Percentiles rank a stretch among this genome's conserved stretches.
phyloP scores from a whole-genome alignment of 2,888 invertebrate species.

The Rosalia funebris region DNA sequence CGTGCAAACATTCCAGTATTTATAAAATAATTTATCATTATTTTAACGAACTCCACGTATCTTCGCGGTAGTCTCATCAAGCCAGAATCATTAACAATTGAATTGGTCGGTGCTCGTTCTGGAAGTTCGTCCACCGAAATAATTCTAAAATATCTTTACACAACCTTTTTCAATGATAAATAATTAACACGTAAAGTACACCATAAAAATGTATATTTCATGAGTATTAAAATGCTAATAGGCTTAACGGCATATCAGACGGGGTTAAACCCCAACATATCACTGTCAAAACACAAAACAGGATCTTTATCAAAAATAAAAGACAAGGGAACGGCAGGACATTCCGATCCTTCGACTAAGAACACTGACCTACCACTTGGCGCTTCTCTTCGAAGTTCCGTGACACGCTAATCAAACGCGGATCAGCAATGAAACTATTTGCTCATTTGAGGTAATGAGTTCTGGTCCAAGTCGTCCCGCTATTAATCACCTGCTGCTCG shows the following conservation, averaged over 20 bases:
- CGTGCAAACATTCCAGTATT: neutral
- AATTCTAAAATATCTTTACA: constrained; percentile 7
- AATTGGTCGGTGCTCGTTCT: neutral
- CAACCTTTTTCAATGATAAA: constrained; percentile 9
- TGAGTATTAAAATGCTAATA: constrained; percentile 32
- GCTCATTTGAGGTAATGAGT: no score
- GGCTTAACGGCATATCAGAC: constrained; percentile 28
- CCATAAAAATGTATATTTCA: constrained; percentile 26
- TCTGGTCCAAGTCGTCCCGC: no score
- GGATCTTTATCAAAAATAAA: constrained; percentile 31
- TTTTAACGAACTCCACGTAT: neutral
- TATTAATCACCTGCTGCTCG: no score
- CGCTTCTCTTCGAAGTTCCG: constrained; percentile 28
- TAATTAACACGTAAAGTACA: constrained; percentile 18
- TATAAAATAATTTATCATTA: constrained; percentile 2
- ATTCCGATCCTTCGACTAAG: constrained; percentile 11
- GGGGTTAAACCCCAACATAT: constrained; percentile 30
- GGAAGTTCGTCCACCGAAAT: neutral
- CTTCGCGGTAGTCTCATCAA: neutral
- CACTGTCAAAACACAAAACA: constrained; percentile 36
- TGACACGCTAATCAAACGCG: constrained; percentile 24
- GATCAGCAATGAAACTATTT: no score
- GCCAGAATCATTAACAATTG: neutral
- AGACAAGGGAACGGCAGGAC: constrained; percentile 11
- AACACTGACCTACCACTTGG: constrained; percentile 36